A percentile compares a stretch with the other conserved stretches of the same genome.
These are phyloP conservation scores for Drosophila ezoana DNA, from an alignment of 2,888 invertebrate genomes.

Conservation along the genomic window DNA sequence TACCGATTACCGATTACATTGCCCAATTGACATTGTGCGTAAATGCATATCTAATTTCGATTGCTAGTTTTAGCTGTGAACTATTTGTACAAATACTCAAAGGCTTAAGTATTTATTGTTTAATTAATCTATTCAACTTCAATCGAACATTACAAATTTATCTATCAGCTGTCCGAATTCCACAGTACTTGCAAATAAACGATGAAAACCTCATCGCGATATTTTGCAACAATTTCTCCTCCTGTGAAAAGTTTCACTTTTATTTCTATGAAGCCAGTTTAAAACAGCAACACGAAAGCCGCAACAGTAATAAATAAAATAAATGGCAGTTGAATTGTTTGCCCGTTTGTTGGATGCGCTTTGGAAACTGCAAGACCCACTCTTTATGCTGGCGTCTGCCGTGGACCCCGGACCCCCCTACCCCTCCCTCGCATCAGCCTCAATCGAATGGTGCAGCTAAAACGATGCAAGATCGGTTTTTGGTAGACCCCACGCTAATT, in stretches of 20 bases:
- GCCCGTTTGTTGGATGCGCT: slow-evolving; percentile 53
- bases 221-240: slow-evolving; percentile 73
- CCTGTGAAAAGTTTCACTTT: slow-evolving; percentile 77
- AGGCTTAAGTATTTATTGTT: background rate
- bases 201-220: slow-evolving; percentile 28
- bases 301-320: slow-evolving; percentile 69
- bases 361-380: slow-evolving; percentile 37
- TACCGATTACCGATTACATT: slow-evolving; percentile 29
- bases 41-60: slow-evolving; percentile 25
- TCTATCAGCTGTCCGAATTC: slow-evolving; percentile 19
- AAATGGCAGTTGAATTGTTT: slow-evolving; percentile 72
- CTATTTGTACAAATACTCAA: background rate
- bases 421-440: too few relatives aligned
- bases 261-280: slow-evolving; percentile 67
- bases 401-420: background rate
- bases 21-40: slow-evolving; percentile 20
- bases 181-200: slow-evolving; percentile 32
- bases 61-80: background rate
- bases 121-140: slow-evolving; percentile 9
- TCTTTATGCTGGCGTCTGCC: slow-evolving; percentile 22
- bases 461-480: slow-evolving; percentile 27
- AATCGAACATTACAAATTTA: slow-evolving; percentile 24
- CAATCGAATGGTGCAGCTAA: background rate
- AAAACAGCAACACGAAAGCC: slow-evolving; percentile 38
- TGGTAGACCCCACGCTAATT: slow-evolving; percentile 51